Percentiles rank a stretch among this genome's conserved stretches.
Evolutionary conservation across 2,888 invertebrate genomes (phyloP).

Genomic region (Synergus japonicus): DNA sequence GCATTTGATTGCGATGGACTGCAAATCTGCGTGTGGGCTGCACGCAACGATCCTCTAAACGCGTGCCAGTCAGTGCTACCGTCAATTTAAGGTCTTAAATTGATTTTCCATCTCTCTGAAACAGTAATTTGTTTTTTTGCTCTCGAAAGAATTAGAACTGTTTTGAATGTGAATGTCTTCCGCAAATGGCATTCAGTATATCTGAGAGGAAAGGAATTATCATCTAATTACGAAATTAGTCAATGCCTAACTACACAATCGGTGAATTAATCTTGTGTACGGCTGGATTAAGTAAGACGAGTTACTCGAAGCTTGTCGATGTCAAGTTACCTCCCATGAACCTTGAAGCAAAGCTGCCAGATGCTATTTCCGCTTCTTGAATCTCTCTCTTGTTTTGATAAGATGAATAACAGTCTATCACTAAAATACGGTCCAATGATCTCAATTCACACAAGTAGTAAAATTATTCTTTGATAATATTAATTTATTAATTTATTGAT

Average conservation of each 20-base stretch:
- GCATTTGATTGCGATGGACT: slow-evolving; percentile 50
- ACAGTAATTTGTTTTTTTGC: no score
- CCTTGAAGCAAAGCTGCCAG: slow-evolving; percentile 14
- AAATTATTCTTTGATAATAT: not conserved
- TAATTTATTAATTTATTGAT: no score
- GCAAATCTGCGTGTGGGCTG: slow-evolving; percentile 41
- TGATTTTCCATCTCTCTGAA: not conserved
- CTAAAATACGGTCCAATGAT: not conserved
- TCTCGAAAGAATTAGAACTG: no score
- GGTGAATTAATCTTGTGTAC: slow-evolving; percentile 22
- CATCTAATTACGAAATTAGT: slow-evolving; percentile 25
- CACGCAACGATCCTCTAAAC: slow-evolving; percentile 14
- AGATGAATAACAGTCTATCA: not conserved
- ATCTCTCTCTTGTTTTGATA: not conserved
- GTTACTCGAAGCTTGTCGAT: slow-evolving; percentile 4
- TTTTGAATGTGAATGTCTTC: no score
- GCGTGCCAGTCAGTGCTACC: slow-evolving; percentile 4
- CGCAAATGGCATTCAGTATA: not conserved
- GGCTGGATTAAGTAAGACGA: slow-evolving; percentile 1
- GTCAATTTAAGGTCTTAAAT: not conserved
- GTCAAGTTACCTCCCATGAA: slow-evolving; percentile 30
- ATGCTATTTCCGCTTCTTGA: slow-evolving; percentile 12
- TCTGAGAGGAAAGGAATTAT: not conserved
- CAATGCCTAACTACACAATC: slow-evolving; percentile 3
- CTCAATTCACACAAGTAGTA: not conserved